Conservation (phyloP, 1,140 invertebrate genomes). For the Meteorus sp. region DNA sequence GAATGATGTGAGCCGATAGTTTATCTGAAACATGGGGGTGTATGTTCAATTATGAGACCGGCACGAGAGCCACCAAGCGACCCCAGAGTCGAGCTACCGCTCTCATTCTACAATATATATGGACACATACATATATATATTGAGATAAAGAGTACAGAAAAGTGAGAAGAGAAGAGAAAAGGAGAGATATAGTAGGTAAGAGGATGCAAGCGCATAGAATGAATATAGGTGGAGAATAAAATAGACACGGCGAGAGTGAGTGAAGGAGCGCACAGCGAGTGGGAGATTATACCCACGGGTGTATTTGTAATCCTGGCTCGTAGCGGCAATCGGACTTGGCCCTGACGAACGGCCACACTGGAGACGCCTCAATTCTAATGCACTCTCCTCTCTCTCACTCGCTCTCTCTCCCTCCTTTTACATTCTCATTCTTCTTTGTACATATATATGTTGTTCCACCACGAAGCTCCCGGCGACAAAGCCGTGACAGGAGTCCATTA, state of each 20-base stretch:
- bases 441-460: too few relatives aligned
- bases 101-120: background rate
- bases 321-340: slow-evolving; percentile 17
- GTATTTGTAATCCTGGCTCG: slow-evolving; percentile 20
- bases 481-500: too few relatives aligned
- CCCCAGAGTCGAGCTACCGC: slow-evolving; percentile 3
- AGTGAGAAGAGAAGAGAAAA: background rate
- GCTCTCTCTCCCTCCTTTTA: too few relatives aligned
- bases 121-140: slow-evolving; percentile 2
- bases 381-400: background rate
- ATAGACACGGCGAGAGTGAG: background rate
- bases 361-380: background rate
- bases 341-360: slow-evolving; percentile 12
- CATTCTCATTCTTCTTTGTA: too few relatives aligned
- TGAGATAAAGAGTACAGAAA: background rate
- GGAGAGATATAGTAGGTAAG: background rate
- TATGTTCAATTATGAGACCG: slow-evolving; percentile 11
- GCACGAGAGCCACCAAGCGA: background rate
- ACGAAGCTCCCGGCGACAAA: too few relatives aligned
- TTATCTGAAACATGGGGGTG: slow-evolving; percentile 3
- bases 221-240: background rate
- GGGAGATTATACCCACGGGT: slow-evolving; percentile 12
- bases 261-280: background rate
- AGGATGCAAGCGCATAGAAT: background rate
- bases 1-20: background rate